phyloP scores from a whole-genome alignment of 2,113 vertebrate genomes.

The Silurus meridionalis region DNA sequence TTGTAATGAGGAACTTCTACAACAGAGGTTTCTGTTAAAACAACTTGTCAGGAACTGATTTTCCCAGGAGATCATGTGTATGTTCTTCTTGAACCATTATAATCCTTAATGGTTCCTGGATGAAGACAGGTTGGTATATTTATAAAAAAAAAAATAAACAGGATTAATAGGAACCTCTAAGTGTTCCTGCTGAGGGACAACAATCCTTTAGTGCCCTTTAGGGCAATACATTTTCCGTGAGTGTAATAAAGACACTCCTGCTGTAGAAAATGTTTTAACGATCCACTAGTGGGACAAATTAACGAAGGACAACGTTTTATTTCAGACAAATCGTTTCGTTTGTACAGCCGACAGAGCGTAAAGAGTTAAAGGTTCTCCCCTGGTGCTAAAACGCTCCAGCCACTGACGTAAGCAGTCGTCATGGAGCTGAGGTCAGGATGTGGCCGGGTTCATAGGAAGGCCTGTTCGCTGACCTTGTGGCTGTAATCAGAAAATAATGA shows the following conservation, averaged over 20 bases:
- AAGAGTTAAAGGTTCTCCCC: constrained; percentile 1
- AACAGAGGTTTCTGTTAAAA: not conserved
- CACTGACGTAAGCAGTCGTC: constrained; percentile 59
- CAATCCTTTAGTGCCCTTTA: not conserved
- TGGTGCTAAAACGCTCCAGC: constrained; percentile 30
- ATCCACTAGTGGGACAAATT: not conserved
- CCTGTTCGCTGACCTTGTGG: constrained; percentile 77
- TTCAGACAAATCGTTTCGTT: not conserved
- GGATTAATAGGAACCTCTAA: not conserved
- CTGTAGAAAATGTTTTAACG: not conserved
- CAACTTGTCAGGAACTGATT: not conserved
- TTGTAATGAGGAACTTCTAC: not conserved
- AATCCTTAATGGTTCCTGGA: not conserved
- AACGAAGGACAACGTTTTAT: not conserved
- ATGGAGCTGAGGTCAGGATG: constrained; percentile 67
- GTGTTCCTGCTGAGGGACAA: not conserved
- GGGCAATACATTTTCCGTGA: not conserved
- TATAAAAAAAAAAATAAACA: not conserved
- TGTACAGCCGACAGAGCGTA: not conserved
- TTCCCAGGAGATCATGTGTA: not conserved
- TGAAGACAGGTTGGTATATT: not conserved
- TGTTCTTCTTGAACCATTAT: not conserved
- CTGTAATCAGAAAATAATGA: constrained; percentile 74
- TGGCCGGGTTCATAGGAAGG: constrained; percentile 72
- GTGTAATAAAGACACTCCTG: not conserved